Conservation (phyloP, 1,140 invertebrate genomes). For the Portunus trituberculatus region DNA sequence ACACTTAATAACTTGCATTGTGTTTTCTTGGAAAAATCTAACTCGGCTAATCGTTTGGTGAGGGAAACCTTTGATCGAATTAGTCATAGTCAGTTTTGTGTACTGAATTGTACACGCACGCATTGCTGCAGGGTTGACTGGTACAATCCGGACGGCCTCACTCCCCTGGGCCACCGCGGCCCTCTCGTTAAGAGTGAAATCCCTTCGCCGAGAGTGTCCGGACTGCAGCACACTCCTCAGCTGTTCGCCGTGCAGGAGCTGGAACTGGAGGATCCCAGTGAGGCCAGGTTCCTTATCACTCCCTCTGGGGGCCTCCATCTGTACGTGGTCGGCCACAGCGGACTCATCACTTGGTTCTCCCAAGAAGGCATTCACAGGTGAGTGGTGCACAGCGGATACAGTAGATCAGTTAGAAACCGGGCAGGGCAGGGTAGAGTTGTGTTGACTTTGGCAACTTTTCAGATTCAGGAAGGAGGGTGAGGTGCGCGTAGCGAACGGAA, state of each 20-base stretch:
- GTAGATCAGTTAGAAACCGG: neutral
- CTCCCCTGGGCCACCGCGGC: neutral
- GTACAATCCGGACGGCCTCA: neutral
- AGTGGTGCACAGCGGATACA: neutral
- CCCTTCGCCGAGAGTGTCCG: neutral
- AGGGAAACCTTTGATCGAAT: too few relatives aligned
- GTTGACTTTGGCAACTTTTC: neutral
- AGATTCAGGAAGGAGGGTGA: slow-evolving; percentile 45
- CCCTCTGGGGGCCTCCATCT: slow-evolving; percentile 12
- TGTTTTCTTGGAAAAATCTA: too few relatives aligned
- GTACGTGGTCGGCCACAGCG: slow-evolving; percentile 21
- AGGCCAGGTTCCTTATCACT: neutral
- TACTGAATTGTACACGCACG: neutral
- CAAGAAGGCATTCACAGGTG: slow-evolving; percentile 13
- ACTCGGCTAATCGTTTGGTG: too few relatives aligned
- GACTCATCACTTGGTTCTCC: slow-evolving; percentile 24
- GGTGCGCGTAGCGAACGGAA: neutral
- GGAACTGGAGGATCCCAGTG: neutral
- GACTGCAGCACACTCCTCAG: neutral
- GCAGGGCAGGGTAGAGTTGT: too few relatives aligned
- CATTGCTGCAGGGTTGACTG: slow-evolving; percentile 5
- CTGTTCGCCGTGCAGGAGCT: slow-evolving; percentile 15
- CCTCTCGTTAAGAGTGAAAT: neutral
- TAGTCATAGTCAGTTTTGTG: too few relatives aligned
- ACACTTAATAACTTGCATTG: too few relatives aligned